Conservation (phyloP, 2,888 invertebrate genomes). For the Leptopilina syphax region DNA sequence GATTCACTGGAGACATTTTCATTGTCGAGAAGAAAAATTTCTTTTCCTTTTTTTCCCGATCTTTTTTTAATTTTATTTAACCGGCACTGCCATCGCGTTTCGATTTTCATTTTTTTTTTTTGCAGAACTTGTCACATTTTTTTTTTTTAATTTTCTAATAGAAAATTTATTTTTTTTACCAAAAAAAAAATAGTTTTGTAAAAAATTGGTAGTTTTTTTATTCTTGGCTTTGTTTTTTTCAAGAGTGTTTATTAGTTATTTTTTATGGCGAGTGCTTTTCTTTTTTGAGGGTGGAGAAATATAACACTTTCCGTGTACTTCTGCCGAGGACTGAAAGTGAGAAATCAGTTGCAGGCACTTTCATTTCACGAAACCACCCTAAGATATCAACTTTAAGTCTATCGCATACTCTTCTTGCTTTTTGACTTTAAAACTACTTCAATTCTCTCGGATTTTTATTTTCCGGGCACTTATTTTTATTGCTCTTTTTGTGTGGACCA, state of each 20-base stretch:
- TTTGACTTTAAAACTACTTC: not conserved
- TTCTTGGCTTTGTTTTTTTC: not conserved
- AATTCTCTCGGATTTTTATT: not conserved
- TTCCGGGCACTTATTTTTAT: not conserved
- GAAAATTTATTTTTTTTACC: too few species aligned
- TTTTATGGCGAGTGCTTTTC: slow-evolving; percentile 14
- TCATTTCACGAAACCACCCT: not conserved
- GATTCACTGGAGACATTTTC: not conserved
- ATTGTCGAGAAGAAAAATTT: not conserved
- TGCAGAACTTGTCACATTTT: not conserved
- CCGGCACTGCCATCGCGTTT: slow-evolving; percentile 17
- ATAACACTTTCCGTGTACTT: not conserved
- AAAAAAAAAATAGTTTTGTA: not conserved
- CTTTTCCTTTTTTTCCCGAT: slow-evolving; percentile 9
- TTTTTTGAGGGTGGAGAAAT: not conserved
- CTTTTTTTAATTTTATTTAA: slow-evolving; percentile 17
- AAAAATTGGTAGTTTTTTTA: not conserved
- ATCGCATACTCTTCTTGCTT: not conserved
- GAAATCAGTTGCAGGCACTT: slow-evolving; percentile 27
- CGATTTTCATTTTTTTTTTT: not conserved
- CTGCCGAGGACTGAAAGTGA: not conserved
- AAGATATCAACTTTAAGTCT: not conserved
- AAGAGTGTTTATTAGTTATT: not conserved
- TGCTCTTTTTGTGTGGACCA: not conserved
- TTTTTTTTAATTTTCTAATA: not conserved